phyloP scores from a whole-genome alignment of 2,113 vertebrate genomes.

The Ancistrus triradiatus region DNA sequence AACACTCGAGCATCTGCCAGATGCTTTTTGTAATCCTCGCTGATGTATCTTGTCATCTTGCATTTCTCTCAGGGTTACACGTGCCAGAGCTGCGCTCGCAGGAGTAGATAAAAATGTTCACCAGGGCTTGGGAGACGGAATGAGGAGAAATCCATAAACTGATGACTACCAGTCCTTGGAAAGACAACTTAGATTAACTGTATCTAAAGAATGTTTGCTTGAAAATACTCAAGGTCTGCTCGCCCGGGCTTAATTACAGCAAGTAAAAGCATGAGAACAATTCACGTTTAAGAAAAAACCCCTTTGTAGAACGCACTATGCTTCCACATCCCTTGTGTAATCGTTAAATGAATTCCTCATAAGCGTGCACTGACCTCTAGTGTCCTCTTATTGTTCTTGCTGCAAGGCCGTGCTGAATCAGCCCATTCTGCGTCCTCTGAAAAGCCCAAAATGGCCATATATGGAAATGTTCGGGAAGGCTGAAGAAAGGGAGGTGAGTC shows the following conservation, averaged over 20 bases:
- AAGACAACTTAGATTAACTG: too few relatives aligned
- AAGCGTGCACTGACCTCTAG: conserved; percentile 28
- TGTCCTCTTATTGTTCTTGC: conserved; percentile 1
- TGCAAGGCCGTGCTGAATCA: too few relatives aligned
- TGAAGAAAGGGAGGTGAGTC: too few relatives aligned
- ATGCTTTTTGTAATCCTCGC: conserved; percentile 17
- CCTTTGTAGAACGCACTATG: background rate
- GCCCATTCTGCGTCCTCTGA: too few relatives aligned
- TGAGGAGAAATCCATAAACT: too few relatives aligned
- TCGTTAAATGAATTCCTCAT: too few relatives aligned
- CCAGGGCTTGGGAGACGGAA: too few relatives aligned
- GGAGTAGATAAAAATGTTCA: conserved; percentile 1
- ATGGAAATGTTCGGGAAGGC: too few relatives aligned
- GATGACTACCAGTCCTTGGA: too few relatives aligned
- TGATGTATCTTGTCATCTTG: conserved; percentile 7
- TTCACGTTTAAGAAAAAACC: background rate
- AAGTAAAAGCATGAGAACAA: background rate
- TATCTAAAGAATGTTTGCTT: too few relatives aligned
- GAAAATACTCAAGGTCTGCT: background rate
- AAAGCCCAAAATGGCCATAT: too few relatives aligned
- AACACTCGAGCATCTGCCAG: too few relatives aligned
- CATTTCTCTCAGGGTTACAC: conserved; percentile 6
- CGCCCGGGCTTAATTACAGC: background rate
- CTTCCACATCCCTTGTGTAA: background rate
- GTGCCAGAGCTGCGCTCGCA: background rate